Conservation (phyloP, 2,113 vertebrate species). For the Amblyornis subalaris region DNA sequence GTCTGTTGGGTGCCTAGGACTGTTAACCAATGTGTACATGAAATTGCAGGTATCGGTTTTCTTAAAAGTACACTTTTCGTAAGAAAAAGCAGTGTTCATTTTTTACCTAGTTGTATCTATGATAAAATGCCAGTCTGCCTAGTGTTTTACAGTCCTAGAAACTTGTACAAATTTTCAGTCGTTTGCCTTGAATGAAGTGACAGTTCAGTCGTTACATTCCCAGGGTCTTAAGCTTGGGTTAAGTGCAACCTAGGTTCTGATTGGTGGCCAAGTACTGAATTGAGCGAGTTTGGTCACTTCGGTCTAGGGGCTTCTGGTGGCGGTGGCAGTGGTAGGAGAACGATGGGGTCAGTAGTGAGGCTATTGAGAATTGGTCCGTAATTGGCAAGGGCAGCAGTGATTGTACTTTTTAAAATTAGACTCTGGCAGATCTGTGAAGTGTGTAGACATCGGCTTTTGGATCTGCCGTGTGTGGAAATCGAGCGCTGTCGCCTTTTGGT, state of each 20-base stretch:
- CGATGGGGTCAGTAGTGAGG: neutral
- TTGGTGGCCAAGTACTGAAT: neutral
- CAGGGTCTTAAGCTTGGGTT: neutral
- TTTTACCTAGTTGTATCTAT: neutral
- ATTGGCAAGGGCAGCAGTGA: neutral
- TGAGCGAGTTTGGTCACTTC: neutral
- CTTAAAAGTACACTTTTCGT: neutral
- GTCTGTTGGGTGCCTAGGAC: neutral
- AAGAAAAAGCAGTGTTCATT: neutral
- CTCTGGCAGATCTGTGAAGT: neutral
- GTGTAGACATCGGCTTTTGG: neutral
- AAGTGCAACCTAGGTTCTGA: neutral
- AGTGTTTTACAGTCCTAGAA: neutral
- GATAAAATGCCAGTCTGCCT: neutral
- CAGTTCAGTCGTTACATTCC: neutral
- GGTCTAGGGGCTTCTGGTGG: neutral
- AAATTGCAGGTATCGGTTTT: neutral
- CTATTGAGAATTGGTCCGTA: neutral
- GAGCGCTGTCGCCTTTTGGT: neutral
- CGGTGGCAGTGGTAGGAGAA: neutral
- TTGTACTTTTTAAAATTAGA: neutral
- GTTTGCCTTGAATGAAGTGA: neutral
- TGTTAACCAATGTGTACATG: neutral
- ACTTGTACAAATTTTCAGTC: neutral
- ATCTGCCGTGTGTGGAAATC: neutral